A percentile compares a stretch with the other conserved stretches of the same genome.
These are phyloP conservation scores for Sterrhoptilus dennistouni DNA, from an alignment of 2,113 vertebrate genomes.

Conservation along the genomic window DNA sequence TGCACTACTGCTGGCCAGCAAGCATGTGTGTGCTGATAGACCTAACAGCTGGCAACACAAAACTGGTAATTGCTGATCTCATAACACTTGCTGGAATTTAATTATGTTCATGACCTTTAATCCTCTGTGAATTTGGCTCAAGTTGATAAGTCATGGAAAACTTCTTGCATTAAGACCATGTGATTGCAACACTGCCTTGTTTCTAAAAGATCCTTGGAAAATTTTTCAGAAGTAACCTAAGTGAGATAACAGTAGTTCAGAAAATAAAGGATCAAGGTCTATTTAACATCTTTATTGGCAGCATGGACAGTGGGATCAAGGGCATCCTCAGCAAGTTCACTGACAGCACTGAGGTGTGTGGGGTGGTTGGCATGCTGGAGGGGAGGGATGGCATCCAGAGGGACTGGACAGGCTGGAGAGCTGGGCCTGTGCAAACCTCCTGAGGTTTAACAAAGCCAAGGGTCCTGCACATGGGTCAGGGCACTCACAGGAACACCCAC, in stretches of 20 bases:
- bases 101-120: background rate
- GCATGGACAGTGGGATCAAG: background rate
- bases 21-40: accelerated
- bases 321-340: background rate
- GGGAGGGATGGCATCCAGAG: background rate
- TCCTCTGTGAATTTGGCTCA: background rate
- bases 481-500: background rate
- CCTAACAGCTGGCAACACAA: slow-evolving; percentile 2
- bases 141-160: background rate
- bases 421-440: background rate
- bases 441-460: background rate
- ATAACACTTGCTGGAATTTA: slow-evolving; percentile 28
- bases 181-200: background rate
- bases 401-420: background rate
- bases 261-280: background rate
- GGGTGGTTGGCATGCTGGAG: accelerated
- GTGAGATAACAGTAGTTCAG: background rate
- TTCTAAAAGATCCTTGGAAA: background rate
- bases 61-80: slow-evolving; percentile 5
- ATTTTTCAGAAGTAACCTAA: background rate
- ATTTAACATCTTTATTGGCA: background rate
- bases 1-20: background rate
- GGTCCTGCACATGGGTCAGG: too few species aligned
- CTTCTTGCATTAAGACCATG: background rate
- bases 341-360: accelerated